phyloP scores from a whole-genome alignment of 2,888 invertebrate genomes.

The Leptinotarsa peninsularis region DNA sequence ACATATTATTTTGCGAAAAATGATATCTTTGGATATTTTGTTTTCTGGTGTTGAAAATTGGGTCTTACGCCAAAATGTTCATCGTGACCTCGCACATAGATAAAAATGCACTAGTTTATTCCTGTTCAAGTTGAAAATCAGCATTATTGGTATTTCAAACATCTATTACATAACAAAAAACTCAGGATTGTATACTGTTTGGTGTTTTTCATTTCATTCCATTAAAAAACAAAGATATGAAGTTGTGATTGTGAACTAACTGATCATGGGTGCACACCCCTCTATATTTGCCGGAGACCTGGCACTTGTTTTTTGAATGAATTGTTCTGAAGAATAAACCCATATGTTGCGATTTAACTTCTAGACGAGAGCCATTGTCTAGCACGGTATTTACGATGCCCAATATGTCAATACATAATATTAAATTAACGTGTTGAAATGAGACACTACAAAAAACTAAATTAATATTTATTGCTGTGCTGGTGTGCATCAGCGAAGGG shows the following conservation, averaged over 20 bases:
- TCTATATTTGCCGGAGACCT: background rate
- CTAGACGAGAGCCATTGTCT: constrained; percentile 28
- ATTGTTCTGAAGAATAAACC: background rate
- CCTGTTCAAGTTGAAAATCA: no score
- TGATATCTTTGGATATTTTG: no score
- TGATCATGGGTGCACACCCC: background rate
- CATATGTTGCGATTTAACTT: constrained; percentile 28
- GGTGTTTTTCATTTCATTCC: background rate
- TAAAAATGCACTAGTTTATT: no score
- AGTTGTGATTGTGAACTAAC: no score
- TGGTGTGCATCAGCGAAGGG: constrained; percentile 54
- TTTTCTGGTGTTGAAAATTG: no score
- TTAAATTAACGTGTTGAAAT: constrained; percentile 61
- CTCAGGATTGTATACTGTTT: background rate
- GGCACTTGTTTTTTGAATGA: constrained; percentile 1
- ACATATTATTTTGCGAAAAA: no score
- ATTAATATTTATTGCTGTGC: constrained; percentile 60
- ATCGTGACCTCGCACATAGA: no score
- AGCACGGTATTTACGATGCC: constrained; percentile 43
- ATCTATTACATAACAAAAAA: no score
- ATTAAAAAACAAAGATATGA: background rate
- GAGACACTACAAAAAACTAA: constrained; percentile 58
- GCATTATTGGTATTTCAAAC: no score
- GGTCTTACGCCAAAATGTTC: no score
- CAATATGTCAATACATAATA: constrained; percentile 58